These are phyloP conservation scores for Drosophila yakuba DNA, from an alignment of 1,140 invertebrate genomes.

Conservation along the genomic window DNA sequence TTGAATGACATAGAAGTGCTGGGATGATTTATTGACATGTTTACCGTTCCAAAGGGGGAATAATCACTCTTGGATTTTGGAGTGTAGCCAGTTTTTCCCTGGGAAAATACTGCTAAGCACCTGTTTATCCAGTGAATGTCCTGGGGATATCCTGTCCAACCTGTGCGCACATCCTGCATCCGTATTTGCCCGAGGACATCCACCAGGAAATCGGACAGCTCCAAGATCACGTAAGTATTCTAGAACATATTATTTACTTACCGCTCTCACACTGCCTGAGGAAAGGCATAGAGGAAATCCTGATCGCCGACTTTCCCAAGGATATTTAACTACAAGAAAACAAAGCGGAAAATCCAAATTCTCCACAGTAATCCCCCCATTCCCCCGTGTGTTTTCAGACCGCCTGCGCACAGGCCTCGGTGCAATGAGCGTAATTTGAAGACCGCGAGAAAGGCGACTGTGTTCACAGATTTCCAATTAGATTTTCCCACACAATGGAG, in stretches of 20 bases:
- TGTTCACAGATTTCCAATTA: conserved; percentile 62
- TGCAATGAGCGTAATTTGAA: conserved; percentile 72
- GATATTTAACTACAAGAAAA: conserved; percentile 72
- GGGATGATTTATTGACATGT: conserved; percentile 68
- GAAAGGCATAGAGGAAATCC: conserved; percentile 12
- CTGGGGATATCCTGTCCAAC: conserved; percentile 30
- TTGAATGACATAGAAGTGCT: conserved; percentile 66
- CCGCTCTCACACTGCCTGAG: conserved; percentile 14
- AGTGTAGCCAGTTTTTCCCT: conserved; percentile 5
- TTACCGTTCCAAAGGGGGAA: conserved; percentile 26
- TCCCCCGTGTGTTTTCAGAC: background rate
- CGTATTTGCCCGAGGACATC: conserved; percentile 52
- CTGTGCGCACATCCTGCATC: conserved; percentile 65
- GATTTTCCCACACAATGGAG: conserved; percentile 66
- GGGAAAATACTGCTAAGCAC: conserved; percentile 41
- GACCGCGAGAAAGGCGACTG: conserved; percentile 67
- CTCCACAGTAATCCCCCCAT: conserved; percentile 36
- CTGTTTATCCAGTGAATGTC: conserved; percentile 41
- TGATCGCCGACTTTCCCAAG: conserved; percentile 57
- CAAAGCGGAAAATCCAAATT: conserved; percentile 60
- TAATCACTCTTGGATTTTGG: background rate
- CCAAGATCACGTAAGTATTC: conserved; percentile 72
- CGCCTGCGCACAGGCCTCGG: conserved; percentile 60
- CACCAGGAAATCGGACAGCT: conserved; percentile 66
- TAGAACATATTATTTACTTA: conserved; percentile 62